Base-by-base conservation (phyloP, 2,113 vertebrate genomes). In the Helogale parvula region DNA sequence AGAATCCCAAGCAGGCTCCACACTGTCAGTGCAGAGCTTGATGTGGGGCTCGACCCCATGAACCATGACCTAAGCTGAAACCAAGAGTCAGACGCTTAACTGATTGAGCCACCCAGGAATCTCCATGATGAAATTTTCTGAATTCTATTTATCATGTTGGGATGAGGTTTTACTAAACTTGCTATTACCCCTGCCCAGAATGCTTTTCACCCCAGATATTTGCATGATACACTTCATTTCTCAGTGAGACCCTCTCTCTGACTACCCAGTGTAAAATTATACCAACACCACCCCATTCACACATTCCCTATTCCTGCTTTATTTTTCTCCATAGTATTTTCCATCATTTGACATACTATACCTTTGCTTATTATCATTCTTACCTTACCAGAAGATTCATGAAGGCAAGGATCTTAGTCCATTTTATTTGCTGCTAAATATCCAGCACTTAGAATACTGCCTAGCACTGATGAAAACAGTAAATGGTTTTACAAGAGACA, bases 361-460 rank as follows among this genome's bases (percentile, higher is more conserved):
- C 54, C 54, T 80, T 95, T 93, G 33, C 47, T 85, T 92, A 82
- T 82, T 90, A 87, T 83, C 54, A 65, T 77, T 74, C 45, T 92
- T 77, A 45, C 27, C 14, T 45, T 9, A 27, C 50, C 69, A 93
- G 52, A 68, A 47, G 57, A 90, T 38, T n/a, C 63, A 41, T 19
- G 9, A 96, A 96, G 12, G 54, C 23, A 83, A 90, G 45, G 9
- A 85, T 94, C 95, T 90, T 68, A 93, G 31, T 68, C 86, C 94
- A 8, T 85, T 93, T 90, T 94, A 50, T 96, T 91, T 92, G 74
- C 21, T 96, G 71, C 65, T 93, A 77, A 90, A 66, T 82, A 81
- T 31, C 63, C 21, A 41, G 69, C 31, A 88, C 33, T 54, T 66
- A 60, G 13, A 97, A 92, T 25, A 95, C 66, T 71, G 25, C 76